A percentile compares a stretch with the other conserved stretches of the same genome.
These are phyloP conservation scores for Macaria notata DNA, from an alignment of 2,888 invertebrate species.

Conservation along the genomic window DNA sequence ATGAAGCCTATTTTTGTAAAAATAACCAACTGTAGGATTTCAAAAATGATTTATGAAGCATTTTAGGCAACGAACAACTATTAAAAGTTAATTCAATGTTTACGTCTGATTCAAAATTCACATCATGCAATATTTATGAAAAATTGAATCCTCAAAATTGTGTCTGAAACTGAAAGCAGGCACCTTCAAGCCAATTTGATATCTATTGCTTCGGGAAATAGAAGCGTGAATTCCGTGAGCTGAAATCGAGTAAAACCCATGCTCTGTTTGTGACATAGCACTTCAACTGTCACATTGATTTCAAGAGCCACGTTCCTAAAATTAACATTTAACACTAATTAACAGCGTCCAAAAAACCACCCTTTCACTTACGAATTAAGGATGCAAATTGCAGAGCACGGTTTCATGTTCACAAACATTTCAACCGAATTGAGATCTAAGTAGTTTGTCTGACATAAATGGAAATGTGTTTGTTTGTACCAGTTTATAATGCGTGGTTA, in stretches of 20 bases:
- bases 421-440: slow-evolving; percentile 1
- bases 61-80: no score
- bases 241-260: slow-evolving; percentile 9
- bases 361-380: slow-evolving; percentile 7
- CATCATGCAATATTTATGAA: no score
- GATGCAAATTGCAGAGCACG: neutral
- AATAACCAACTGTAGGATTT: no score
- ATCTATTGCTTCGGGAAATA: no score
- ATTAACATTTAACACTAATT: slow-evolving; percentile 41
- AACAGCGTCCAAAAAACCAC: slow-evolving; percentile 16
- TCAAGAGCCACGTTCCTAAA: slow-evolving; percentile 34
- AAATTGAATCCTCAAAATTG: no score
- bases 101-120: no score
- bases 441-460: slow-evolving; percentile 4
- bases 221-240: no score
- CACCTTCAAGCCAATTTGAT: no score
- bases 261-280: slow-evolving; percentile 39
- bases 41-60: no score
- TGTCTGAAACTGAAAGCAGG: no score
- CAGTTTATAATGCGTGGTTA: neutral
- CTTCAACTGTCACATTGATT: slow-evolving; percentile 43
- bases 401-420: neutral
- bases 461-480: slow-evolving; percentile 2
- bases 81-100: no score
- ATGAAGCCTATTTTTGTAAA: no score